Percentiles rank a stretch among this genome's conserved stretches.
Evolutionary conservation across 2,888 invertebrate genomes (phyloP).

Genomic region (Drosophila formosana): DNA sequence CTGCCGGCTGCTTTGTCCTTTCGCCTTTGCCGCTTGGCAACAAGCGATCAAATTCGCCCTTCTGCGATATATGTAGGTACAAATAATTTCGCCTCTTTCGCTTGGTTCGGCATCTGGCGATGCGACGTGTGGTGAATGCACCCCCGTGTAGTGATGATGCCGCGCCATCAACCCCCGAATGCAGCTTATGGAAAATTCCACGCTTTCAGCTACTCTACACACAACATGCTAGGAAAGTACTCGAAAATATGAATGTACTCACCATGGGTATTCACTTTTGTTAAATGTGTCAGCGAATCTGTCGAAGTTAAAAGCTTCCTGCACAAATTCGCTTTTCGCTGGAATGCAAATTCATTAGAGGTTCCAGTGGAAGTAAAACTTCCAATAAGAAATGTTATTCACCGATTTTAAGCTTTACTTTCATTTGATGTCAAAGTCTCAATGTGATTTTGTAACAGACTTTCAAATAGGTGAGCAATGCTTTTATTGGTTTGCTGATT

Average conservation of each 20-base stretch:
- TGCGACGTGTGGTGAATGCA: conserved; percentile 65
- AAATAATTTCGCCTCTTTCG: conserved; percentile 42
- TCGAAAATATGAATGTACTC: conserved; percentile 28
- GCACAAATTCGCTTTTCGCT: neutral
- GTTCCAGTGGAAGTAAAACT: neutral
- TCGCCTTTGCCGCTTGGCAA: conserved; percentile 62
- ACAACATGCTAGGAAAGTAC: conserved; percentile 7
- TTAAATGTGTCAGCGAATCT: conserved; percentile 3
- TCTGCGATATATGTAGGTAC: conserved; percentile 52
- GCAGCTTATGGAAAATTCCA: conserved; percentile 64
- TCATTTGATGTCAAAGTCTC: no score
- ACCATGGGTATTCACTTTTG: conserved; percentile 21
- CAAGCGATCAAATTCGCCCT: conserved; percentile 73
- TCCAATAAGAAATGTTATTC: neutral
- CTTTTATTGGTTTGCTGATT: no score
- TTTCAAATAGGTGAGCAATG: no score
- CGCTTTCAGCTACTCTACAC: conserved; percentile 7
- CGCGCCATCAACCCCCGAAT: conserved; percentile 62
- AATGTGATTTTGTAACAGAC: no score
- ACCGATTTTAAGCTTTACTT: no score
- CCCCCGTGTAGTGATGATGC: conserved; percentile 54
- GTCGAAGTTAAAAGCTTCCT: neutral
- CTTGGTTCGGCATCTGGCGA: conserved; percentile 60
- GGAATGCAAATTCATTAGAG: neutral
- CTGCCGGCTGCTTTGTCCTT: conserved; percentile 28